These are phyloP conservation scores for Apaloderma vittatum DNA, from an alignment of 2,113 vertebrate genomes.

Conservation along the genomic window DNA sequence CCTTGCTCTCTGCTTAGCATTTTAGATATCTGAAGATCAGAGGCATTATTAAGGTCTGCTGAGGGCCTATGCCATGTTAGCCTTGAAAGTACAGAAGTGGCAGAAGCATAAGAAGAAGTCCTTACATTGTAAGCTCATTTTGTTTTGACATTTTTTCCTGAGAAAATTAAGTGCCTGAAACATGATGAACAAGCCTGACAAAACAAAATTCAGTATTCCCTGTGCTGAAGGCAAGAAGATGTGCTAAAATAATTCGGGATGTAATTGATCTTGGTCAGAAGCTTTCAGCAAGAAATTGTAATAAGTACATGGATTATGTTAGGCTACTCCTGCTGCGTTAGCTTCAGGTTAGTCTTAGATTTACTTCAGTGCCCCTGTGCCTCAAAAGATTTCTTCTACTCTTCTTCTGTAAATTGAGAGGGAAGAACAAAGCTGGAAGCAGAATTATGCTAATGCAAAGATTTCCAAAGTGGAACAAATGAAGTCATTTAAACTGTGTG, in stretches of 20 bases:
- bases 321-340: neutral
- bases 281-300: neutral
- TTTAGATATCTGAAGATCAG: neutral
- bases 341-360: neutral
- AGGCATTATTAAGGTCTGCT: neutral
- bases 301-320: neutral
- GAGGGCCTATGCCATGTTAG: accelerated
- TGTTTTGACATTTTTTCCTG: neutral
- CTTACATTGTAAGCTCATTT: neutral
- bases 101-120: neutral
- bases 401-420: neutral
- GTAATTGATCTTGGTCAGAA: neutral
- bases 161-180: neutral
- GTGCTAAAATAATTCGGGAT: neutral
- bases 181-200: neutral
- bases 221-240: neutral
- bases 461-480: neutral
- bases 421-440: slow-evolving; percentile 2
- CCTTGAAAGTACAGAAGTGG: neutral
- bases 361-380: neutral
- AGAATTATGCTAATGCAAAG: neutral
- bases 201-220: neutral
- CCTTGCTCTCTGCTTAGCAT: neutral
- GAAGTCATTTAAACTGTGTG: neutral
- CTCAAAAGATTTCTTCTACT: neutral